Evolutionary conservation across 2,797 vertebrate species (phyloP).

Genomic region (Pangasius mekongensis): DNA sequence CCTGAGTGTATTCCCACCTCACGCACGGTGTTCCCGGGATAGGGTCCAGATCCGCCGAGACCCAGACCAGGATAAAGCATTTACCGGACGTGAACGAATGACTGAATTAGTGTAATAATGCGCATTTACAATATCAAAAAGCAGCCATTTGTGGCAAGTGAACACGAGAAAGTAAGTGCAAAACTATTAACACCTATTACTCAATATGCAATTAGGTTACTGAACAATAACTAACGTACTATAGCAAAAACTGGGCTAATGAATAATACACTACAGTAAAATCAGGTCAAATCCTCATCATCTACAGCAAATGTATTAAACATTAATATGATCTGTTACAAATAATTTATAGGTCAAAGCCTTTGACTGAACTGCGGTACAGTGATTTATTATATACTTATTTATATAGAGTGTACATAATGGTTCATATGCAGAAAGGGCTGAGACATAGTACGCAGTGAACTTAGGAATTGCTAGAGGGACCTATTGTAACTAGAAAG

Average conservation of each 20-base stretch:
- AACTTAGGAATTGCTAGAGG: background rate
- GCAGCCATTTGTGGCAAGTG: too few species aligned
- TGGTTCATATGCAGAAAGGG: background rate
- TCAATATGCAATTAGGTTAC: background rate
- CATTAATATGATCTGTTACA: background rate
- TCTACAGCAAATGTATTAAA: conserved; percentile 7
- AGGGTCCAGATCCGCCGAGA: background rate
- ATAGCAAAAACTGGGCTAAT: background rate
- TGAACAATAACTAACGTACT: background rate
- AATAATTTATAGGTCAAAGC: conserved; percentile 18
- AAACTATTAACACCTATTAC: background rate
- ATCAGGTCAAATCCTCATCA: background rate
- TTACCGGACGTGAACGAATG: background rate
- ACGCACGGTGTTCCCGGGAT: background rate
- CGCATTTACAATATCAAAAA: background rate
- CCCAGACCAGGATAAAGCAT: background rate
- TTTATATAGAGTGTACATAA: background rate
- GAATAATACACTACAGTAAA: conserved; percentile 10
- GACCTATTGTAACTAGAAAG: background rate
- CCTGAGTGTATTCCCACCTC: background rate
- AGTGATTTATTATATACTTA: background rate
- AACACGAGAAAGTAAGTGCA: background rate
- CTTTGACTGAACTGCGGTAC: background rate
- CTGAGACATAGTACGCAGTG: background rate
- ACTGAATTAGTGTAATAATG: background rate